phyloP scores from a whole-genome alignment of 2,113 vertebrate species.

The Trochalopteron elliotii region DNA sequence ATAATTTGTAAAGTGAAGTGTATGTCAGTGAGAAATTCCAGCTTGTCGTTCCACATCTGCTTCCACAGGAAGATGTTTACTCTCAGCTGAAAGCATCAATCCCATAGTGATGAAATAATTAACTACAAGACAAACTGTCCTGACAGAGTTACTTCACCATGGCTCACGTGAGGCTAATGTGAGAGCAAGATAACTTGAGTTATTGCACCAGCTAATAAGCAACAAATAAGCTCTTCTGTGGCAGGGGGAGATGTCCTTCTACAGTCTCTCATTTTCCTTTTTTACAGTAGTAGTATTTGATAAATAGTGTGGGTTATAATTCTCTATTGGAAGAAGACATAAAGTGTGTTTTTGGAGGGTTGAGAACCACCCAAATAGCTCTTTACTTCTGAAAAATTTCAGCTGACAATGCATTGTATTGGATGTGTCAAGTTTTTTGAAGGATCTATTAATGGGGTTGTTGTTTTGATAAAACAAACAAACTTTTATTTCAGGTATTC shows the following conservation, averaged over 20 bases:
- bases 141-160: neutral
- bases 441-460: neutral
- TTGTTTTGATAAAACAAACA: neutral
- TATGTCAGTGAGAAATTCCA: neutral
- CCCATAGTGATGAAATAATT: neutral
- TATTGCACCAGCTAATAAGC: neutral
- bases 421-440: neutral
- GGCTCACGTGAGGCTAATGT: neutral
- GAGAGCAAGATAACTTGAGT: neutral
- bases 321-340: neutral
- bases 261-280: neutral
- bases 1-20: neutral
- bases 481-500: neutral
- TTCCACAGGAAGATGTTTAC: neutral
- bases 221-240: neutral
- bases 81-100: neutral
- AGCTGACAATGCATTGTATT: neutral
- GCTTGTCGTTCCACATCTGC: neutral
- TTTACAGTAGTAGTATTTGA: neutral
- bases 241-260: neutral
- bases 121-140: neutral
- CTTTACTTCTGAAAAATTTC: neutral
- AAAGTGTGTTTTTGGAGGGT: neutral
- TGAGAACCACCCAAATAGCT: neutral
- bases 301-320: neutral